Base-by-base conservation (phyloP, 2,888 invertebrate species). In the Drosophila mimica region DNA sequence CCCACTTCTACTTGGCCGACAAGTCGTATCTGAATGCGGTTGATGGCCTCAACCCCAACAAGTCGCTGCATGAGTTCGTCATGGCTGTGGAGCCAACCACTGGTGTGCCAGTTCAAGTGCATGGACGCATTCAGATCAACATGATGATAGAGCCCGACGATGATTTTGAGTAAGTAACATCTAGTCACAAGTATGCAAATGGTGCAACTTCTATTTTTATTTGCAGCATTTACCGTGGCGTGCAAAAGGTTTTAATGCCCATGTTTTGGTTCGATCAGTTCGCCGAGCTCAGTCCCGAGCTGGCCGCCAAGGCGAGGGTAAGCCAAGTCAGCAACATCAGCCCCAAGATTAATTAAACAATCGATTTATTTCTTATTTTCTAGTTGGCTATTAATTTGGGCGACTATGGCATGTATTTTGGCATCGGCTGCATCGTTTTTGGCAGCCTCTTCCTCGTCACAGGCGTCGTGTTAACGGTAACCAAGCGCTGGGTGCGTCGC, bases 1-100 rank as follows among this genome's bases (percentile, higher is more conserved):
- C 98, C 0, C 97, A 98, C 92, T 97, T 97, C 93, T 95, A 96
- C 80, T 92, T 96, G 85, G 95, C 96, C 0, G 96, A 97, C 92
- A 94, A 94, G 0, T 93, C 93, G 75, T 97, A 97, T 87, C 89
- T 94, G 13, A 88, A 94, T 65, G 94, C 94, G 46, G 94, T 98
- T 0, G 93, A 93, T 0, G 97, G 97, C 0, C 92, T 98, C 89
- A 89, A 94, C 0, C 97, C 98, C 0, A 93, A 94, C 0, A 93
- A 94, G 58, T 93, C 94, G 0, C 92, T 94, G 68, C 96, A 97
- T 93, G 94, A 95, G 90, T 96, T 97, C 92, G 92, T 92, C 13
- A 89, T 97, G 40, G 93, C 95, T 20, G 91, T 98, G 54, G 97
- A 98, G 93, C 96, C 97, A 84, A 94, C 91, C 76, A 96, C 96